phyloP scores from a whole-genome alignment of 2,797 vertebrate genomes.

The Artibeus lituratus region DNA sequence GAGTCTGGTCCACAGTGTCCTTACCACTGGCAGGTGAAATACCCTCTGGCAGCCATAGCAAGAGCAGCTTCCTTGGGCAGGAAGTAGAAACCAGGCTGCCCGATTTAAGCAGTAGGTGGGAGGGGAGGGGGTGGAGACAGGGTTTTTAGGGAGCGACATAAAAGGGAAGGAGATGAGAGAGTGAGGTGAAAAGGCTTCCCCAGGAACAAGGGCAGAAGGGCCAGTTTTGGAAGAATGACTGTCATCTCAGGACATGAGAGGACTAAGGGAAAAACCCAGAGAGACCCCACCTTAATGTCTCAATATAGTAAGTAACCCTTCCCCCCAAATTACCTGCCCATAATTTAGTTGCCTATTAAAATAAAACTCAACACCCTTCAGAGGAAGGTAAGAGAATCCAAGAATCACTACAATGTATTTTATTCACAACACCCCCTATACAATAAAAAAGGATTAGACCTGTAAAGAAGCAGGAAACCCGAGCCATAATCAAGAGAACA shows the following conservation, averaged over 20 bases:
- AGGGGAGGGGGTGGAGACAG: not conserved
- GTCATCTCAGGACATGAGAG: not conserved
- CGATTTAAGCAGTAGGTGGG: not conserved
- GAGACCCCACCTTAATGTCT: not conserved
- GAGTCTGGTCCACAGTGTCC: not conserved
- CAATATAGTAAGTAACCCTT: not conserved
- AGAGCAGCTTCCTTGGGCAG: not conserved
- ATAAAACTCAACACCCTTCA: not conserved
- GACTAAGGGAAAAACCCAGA: not conserved
- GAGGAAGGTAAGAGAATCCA: not conserved
- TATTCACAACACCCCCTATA: not conserved
- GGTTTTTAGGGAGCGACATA: not conserved
- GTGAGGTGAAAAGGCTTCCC: not conserved
- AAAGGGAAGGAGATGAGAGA: not conserved
- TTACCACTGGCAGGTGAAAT: not conserved
- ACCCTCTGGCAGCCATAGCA: not conserved
- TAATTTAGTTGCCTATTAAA: conserved; percentile 8
- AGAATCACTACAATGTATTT: not conserved
- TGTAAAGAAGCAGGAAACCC: not conserved
- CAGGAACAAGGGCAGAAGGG: not conserved
- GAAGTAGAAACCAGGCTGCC: not conserved
- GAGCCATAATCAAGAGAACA: not conserved
- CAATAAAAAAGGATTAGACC: not conserved
- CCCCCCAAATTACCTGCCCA: not conserved
- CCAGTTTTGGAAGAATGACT: not conserved